Evolutionary conservation across 2,113 vertebrate genomes (phyloP), one percentile per base, ranked within the genome.

Genomic region (Scartelaos histophorus): DNA sequence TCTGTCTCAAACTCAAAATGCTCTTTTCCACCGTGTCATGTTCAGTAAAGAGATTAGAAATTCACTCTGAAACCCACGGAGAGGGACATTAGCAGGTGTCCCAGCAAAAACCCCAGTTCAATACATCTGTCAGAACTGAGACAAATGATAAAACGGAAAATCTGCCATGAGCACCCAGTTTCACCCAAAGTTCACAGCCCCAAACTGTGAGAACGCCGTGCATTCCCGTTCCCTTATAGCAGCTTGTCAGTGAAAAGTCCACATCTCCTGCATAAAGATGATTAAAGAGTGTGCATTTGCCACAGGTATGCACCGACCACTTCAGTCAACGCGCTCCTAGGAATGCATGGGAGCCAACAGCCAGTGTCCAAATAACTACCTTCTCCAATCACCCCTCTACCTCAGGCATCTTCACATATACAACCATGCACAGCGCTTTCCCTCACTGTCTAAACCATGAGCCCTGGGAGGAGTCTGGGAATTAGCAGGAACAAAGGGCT

Each of bases 231-330:
- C 74, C 66, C 76, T 61, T 76, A 71, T 69, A 70, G 72, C 51
- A 54, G 58, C 69, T 66, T 25, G 77, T 83, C 83, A 75, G 68
- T 25, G 81, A 85, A 71, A 57, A 81, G 66, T 73, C 72, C 57
- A 67, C 60, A 53, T 76, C 84, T 79, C 66, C 57, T 74, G 24
- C 5, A 80, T 73, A 76, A 78, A 73, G 62, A 76, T 89, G 87
- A 92, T 91, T 91, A 89, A 77, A 90, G 90, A 82, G 82, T 51
- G 25, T 49, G 21, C 46, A 46, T 75, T 80, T 3, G 70, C 89
- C 86, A 21, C 86, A 88, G 86, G 78, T 85, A 84, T 85, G 84
- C 76, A 76, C 84, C 85, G 69, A 83, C 87, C 81, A 79, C 86
- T 87, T 83, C 65, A 61, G 70, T 43, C 17, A 74, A 66, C 70